Evolutionary conservation across 2,888 invertebrate genomes (phyloP), one percentile per base, ranked within the genome.

Genomic region (Thelaira solivaga): DNA sequence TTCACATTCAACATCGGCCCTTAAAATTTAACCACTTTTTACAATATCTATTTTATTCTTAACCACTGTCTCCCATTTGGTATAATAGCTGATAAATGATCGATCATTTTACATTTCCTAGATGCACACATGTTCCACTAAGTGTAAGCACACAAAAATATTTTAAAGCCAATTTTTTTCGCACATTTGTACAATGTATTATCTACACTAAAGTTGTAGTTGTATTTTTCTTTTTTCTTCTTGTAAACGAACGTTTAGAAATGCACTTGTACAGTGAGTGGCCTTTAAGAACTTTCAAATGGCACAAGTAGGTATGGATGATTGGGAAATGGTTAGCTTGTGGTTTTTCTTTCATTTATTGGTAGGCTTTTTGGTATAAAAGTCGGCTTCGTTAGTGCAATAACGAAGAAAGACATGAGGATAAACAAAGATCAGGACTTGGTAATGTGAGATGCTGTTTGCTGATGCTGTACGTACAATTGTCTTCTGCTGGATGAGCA

Each of bases 401-500:
- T 36, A 72, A 59, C 65, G 36, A 24, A 3, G 43, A 31, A 22
- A 71, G 41, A 69, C 47, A 69, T 41, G 59, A 53, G 43, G 64
- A 67, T 65, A 72, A 61, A 65, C 65, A 36, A 61, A 72, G 65
- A 55, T 72, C 65, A 72, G 64, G 11, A 61, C 61, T 45, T n/a
- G 39, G 76, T 65, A 59, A 55, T 71, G 51, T 68, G 62, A n/a
- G n/a, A 62, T 75, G 75, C 68, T 75, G 62, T 75, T n/a, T 75
- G 62, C 68, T 67, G 71, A 65, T 67, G 76, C 65, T 76, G 76
- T 78, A 73, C 73, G 76, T 78, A 73, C 73, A 71, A 80, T 69
- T 78, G 76, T 78, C 81, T n/a, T n/a, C n/a, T 76, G 20, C 77
- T 59, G 18, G 51, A 80, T 73, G 76, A 78, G 73, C 68, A 76